Conservation (phyloP, 2,888 invertebrate genomes). For the Cephus sareptanus region DNA sequence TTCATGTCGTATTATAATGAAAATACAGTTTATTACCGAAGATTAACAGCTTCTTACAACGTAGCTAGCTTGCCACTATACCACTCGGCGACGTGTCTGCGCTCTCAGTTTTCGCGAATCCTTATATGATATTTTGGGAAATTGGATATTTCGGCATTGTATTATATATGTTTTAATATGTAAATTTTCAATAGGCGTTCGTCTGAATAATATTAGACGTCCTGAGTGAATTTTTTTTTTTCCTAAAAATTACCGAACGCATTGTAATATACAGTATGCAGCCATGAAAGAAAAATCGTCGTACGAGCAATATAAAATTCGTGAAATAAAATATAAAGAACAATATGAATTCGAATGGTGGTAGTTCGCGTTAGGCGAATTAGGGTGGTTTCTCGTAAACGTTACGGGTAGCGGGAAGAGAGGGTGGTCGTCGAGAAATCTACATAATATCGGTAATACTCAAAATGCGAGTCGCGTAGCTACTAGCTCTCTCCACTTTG, state of each 20-base stretch:
- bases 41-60: slow-evolving; percentile 67
- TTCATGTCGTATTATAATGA: slow-evolving; percentile 67
- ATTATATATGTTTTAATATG: no score
- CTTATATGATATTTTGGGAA: neutral
- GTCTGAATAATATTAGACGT: no score
- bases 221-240: neutral
- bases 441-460: slow-evolving; percentile 65
- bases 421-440: slow-evolving; percentile 42
- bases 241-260: no score
- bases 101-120: neutral
- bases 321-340: neutral
- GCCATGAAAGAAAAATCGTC: neutral
- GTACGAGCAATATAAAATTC: neutral
- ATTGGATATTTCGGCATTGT: neutral
- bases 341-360: neutral
- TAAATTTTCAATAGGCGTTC: no score
- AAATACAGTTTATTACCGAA: slow-evolving; percentile 67
- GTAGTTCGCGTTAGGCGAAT: neutral
- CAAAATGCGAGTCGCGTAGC: slow-evolving; percentile 62
- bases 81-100: neutral
- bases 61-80: slow-evolving; percentile 50
- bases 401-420: neutral
- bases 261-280: neutral
- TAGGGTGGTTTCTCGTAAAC: neutral
- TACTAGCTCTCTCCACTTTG: slow-evolving; percentile 36